Base-by-base conservation (phyloP, 2,113 vertebrate species). In the Nothoprocta pentlandii region DNA sequence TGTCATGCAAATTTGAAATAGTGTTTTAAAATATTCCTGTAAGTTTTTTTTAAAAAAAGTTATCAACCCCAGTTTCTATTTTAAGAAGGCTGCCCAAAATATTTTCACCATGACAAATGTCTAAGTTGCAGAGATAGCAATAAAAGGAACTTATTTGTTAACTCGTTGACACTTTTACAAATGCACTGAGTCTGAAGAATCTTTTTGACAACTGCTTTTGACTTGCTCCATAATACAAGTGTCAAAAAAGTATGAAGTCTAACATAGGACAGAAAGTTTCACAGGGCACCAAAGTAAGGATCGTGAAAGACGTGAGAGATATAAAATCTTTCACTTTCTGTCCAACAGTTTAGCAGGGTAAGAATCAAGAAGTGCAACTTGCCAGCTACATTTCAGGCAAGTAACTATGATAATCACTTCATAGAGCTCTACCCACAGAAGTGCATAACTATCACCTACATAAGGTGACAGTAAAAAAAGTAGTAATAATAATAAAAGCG, bases 331-430 rank as follows among this genome's bases (percentile, higher is more conserved):
- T 39, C 26, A 20, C 39, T 68, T 53, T 13, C 19, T 10, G 19
- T 0, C 23, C 25, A 54, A 20, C 10, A 32, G 8, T 17, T 25
- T 15, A 56, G 7, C 54, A 32, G 28, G 0, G 0, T 8, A 8
- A 34, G 1, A 0, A 22, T 54, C 34, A 23, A 30, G 7, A 22
- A 46, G 5, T 2, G 41, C 64, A 62, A 8, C 32, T 41, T 13
- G 34, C 30, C 75, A 36, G 41, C 32, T 7, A 0, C 64, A 42
- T 69, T 44, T 21, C 68, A 26, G 25, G 32, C 16, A 20, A 39
- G 32, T 4, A 34, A 59, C n/a, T 8, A 16, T 0, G 64, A 2
- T 2, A 15, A 2, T 2, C 46, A 8, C 28, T 39, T 4, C 49
- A 10, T 1, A 71, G 26, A 34, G 32, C 7, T 16, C 21, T 42